Percentiles rank a stretch among this genome's conserved stretches.
phyloP scores from a whole-genome alignment of 1,140 invertebrate genomes.

The Heliconius hewitsoni region DNA sequence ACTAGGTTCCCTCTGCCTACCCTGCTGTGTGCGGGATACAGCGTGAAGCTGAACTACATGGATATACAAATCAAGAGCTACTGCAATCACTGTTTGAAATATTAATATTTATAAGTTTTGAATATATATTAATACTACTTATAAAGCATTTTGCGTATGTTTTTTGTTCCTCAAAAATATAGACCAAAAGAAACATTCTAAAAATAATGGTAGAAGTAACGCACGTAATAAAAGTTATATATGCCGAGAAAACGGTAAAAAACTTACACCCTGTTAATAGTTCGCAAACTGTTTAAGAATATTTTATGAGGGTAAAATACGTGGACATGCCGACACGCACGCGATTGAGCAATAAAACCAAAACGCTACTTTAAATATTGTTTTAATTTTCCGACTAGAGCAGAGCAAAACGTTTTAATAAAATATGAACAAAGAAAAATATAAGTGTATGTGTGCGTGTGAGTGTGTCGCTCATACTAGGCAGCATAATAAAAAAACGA shows the following conservation, averaged over 20 bases:
- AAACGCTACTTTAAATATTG: constrained; percentile 8
- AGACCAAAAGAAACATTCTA: background rate
- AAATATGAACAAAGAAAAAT: background rate
- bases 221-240: background rate
- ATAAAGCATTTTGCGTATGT: no score
- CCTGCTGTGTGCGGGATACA: no score
- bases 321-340: constrained; percentile 12
- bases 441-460: background rate
- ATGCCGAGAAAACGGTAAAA: background rate
- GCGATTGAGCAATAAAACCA: constrained; percentile 16
- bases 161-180: no score
- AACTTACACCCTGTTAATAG: constrained; percentile 13
- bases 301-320: constrained; percentile 21
- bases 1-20: no score
- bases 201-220: background rate
- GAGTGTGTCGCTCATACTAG: no score
- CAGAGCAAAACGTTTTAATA: background rate
- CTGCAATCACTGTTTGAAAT: no score
- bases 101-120: no score
- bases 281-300: constrained; percentile 22
- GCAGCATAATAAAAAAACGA: no score
- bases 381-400: constrained; percentile 7
- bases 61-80: no score
- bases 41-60: no score
- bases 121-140: no score